A percentile compares a stretch with the other conserved stretches of the same genome.
phyloP scores from a whole-genome alignment of 2,113 vertebrate species.

The Catharus minimus region DNA sequence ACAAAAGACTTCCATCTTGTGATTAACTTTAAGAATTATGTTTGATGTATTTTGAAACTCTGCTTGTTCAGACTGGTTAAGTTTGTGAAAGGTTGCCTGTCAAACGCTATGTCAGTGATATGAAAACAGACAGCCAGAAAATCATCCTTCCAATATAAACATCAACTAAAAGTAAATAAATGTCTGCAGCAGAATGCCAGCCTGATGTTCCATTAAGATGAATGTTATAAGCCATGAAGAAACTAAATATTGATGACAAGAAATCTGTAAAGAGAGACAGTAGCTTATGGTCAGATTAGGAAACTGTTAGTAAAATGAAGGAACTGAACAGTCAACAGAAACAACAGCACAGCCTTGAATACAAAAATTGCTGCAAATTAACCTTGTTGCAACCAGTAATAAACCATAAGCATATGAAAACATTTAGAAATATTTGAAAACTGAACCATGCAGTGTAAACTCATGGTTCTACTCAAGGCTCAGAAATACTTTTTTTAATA shows the following conservation, averaged over 20 bases:
- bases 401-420: neutral
- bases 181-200: conserved; percentile 32
- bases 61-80: neutral
- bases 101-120: neutral
- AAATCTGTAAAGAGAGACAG: conserved; percentile 26
- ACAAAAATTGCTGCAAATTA: neutral
- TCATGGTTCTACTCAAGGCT: neutral
- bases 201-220: conserved; percentile 37
- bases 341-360: neutral
- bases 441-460: neutral
- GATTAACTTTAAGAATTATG: conserved; percentile 9
- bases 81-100: conserved; percentile 44
- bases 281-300: conserved; percentile 1
- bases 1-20: neutral
- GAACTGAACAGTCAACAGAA: neutral
- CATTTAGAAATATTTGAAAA: neutral
- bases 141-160: conserved; percentile 36
- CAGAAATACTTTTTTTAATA: neutral
- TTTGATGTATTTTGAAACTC: conserved; percentile 28
- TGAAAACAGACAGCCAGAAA: conserved; percentile 48
- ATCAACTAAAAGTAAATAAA: conserved; percentile 47
- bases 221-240: conserved; percentile 5
- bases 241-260: conserved; percentile 44
- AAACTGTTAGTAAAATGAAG: conserved; percentile 1
- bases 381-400: neutral